These are phyloP conservation scores for Leucopsar rothschildi DNA, from an alignment of 2,113 vertebrate species.

Conservation along the genomic window DNA sequence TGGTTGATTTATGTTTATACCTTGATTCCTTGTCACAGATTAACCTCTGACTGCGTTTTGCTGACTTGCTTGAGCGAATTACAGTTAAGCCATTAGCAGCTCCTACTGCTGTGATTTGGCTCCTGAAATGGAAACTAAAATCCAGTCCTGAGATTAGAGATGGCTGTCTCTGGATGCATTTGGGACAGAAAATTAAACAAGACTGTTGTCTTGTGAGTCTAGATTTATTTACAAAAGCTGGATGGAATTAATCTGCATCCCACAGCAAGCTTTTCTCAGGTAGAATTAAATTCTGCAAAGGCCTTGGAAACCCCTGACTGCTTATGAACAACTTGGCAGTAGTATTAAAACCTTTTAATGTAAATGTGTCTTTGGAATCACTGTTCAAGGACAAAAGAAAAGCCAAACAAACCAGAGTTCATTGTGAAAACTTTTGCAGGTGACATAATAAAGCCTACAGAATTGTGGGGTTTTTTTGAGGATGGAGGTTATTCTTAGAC, in stretches of 20 bases:
- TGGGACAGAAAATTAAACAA: neutral
- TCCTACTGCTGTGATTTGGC: neutral
- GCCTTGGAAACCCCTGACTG: neutral
- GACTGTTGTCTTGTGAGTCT: neutral
- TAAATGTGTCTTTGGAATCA: neutral
- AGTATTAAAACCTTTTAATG: neutral
- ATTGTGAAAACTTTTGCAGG: neutral
- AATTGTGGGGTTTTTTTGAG: neutral
- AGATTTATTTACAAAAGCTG: neutral
- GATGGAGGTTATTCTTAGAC: conserved; percentile 24
- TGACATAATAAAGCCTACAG: neutral
- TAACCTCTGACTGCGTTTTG: neutral
- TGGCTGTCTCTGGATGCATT: neutral
- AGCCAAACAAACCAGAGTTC: neutral
- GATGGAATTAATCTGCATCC: neutral
- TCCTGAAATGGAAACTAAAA: neutral
- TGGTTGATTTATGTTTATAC: neutral
- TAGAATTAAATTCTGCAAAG: neutral
- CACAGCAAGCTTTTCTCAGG: neutral
- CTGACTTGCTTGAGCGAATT: neutral
- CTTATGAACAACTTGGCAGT: neutral
- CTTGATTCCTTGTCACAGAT: neutral
- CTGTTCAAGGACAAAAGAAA: neutral
- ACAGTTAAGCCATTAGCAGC: neutral
- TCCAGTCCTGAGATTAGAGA: neutral